Evolutionary conservation across 2,888 invertebrate species (phyloP).

Genomic region (Lasioglossum vierecki): DNA sequence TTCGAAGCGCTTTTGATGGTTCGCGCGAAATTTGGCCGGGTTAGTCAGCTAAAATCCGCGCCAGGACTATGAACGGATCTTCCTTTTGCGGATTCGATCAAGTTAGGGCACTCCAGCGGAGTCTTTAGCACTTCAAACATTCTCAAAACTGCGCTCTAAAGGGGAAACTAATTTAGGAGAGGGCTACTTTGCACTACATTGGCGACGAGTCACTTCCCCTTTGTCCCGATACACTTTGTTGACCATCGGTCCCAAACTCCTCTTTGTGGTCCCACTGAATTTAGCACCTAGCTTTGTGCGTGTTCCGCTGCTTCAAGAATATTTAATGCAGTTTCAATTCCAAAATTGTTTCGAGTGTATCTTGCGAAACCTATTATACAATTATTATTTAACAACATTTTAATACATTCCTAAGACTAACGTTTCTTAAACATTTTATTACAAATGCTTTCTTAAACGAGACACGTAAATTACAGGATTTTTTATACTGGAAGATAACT

Average conservation of each 20-base stretch:
- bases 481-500: neutral
- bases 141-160: neutral
- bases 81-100: neutral
- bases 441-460: neutral
- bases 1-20: neutral
- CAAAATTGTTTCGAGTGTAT: neutral
- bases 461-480: neutral
- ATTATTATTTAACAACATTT: neutral
- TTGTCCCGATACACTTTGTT: neutral
- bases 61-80: neutral
- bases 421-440: neutral
- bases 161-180: neutral
- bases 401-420: neutral
- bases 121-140: constrained; percentile 3
- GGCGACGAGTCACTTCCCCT: neutral
- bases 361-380: too few species aligned
- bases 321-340: neutral
- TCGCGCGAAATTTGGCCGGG: neutral
- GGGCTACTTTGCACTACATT: neutral
- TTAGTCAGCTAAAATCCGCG: neutral
- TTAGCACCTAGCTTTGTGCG: neutral
- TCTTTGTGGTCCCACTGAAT: constrained; percentile 1
- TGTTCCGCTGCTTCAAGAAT: neutral
- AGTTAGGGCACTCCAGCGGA: neutral
- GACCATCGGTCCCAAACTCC: neutral